These are phyloP conservation scores for Hydrocynus forskahlii DNA, from an alignment of 2,797 vertebrate species.

Conservation along the genomic window DNA sequence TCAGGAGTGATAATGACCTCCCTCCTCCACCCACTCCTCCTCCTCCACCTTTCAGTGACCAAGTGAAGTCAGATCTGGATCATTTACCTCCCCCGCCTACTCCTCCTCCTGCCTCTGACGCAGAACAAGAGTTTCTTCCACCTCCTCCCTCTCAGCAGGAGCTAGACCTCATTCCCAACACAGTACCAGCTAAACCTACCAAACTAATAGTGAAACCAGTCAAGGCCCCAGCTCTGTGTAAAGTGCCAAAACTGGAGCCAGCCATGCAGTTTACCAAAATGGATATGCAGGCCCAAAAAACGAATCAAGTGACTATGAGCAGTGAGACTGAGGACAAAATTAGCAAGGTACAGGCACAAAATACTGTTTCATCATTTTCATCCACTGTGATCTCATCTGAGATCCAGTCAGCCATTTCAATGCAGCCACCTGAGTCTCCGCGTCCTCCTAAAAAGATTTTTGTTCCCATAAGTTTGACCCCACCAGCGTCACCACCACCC, in stretches of 20 bases:
- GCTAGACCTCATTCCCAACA: constrained; percentile 70
- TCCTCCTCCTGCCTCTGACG: constrained; percentile 58
- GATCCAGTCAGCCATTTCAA: constrained; percentile 57
- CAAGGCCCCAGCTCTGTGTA: constrained; percentile 70
- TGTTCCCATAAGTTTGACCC: constrained; percentile 80
- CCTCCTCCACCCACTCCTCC: constrained; percentile 69
- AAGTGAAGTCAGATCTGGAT: constrained; percentile 75
- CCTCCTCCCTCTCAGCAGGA: constrained; percentile 80
- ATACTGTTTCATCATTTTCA: constrained; percentile 46
- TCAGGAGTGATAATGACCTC: constrained; percentile 68
- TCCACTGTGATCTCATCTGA: constrained; percentile 61
- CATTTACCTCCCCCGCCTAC: constrained; percentile 68
- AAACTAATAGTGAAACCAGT: constrained; percentile 77
- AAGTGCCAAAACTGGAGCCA: constrained; percentile 79
- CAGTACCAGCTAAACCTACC: constrained; percentile 70
- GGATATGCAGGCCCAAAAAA: constrained; percentile 52
- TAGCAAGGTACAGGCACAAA: constrained; percentile 59
- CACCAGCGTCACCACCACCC: constrained; percentile 76
- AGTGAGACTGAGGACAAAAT: constrained; percentile 52
- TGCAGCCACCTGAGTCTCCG: constrained; percentile 70
- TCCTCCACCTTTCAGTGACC: constrained; percentile 68
- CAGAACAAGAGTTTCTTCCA: constrained; percentile 72
- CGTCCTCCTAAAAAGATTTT: constrained; percentile 70
- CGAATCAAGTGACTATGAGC: constrained; percentile 42
- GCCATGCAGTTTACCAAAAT: constrained; percentile 64